phyloP scores from a whole-genome alignment of 2,113 vertebrate genomes.

The Syngnathoides biaculeatus region DNA sequence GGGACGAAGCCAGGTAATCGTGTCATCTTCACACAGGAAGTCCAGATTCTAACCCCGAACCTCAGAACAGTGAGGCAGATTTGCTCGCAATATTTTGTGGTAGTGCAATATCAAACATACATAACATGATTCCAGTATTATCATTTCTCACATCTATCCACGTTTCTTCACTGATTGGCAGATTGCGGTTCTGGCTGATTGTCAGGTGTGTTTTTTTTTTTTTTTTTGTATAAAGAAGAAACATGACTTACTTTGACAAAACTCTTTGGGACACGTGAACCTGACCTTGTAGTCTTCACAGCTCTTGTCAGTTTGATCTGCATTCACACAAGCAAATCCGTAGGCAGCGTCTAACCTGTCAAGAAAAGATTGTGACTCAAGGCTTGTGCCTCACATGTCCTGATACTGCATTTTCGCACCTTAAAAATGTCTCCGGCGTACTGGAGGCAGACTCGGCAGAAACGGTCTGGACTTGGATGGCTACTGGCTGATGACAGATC shows the following conservation, averaged over 20 bases:
- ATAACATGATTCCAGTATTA: too few relatives aligned
- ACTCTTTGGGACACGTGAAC: conserved; percentile 48
- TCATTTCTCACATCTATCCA: too few relatives aligned
- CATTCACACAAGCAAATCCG: conserved; percentile 52
- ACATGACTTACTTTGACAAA: conserved; percentile 37
- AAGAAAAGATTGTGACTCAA: background rate
- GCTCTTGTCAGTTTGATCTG: conserved; percentile 21
- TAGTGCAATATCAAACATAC: too few relatives aligned
- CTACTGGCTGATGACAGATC: conserved; percentile 46
- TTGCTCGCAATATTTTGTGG: too few relatives aligned
- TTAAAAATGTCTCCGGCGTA: conserved; percentile 39
- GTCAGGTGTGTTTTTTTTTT: background rate
- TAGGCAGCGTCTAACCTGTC: conserved; percentile 48
- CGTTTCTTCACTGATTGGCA: too few relatives aligned
- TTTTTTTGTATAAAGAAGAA: background rate
- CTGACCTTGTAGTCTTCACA: conserved; percentile 47
- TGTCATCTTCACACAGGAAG: too few relatives aligned
- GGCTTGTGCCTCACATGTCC: background rate
- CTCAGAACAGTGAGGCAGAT: too few relatives aligned
- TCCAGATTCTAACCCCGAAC: too few relatives aligned
- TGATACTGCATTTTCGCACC: conserved; percentile 15
- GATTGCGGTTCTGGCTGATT: background rate
- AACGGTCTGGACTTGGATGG: conserved; percentile 51
- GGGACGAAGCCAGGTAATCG: too few relatives aligned
- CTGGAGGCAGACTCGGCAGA: conserved; percentile 32